Percentiles rank a stretch among this genome's conserved stretches.
Evolutionary conservation across 2,113 vertebrate species (phyloP).

Genomic region (Zingel zingel): DNA sequence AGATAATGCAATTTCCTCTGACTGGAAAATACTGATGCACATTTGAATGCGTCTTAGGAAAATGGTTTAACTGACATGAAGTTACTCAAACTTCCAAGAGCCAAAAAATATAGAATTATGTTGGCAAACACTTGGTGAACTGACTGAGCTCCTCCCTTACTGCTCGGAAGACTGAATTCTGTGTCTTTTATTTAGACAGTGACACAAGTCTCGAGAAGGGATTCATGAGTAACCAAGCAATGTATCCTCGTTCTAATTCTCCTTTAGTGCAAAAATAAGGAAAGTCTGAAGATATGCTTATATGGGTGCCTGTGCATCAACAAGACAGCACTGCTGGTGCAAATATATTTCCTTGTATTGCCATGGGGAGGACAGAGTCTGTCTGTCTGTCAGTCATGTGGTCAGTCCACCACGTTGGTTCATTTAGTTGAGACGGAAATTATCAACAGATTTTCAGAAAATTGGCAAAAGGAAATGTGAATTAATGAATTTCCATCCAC

Average conservation of each 20-base stretch:
- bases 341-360: neutral
- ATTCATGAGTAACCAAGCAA: slow-evolving; percentile 7
- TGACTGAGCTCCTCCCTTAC: neutral
- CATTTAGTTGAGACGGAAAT: too few species aligned
- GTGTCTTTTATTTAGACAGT: slow-evolving; percentile 14
- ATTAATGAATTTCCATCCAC: neutral
- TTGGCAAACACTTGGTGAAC: neutral
- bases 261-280: neutral
- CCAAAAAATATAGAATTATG: neutral
- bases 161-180: slow-evolving; percentile 7
- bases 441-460: neutral
- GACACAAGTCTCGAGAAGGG: slow-evolving; percentile 1
- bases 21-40: slow-evolving; percentile 33
- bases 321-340: neutral
- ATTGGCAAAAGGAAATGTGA: neutral
- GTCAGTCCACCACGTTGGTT: neutral
- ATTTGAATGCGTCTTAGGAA: slow-evolving; percentile 7
- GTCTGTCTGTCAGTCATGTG: neutral
- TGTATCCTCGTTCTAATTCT: slow-evolving; percentile 6
- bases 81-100: slow-evolving; percentile 12
- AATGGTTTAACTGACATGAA: slow-evolving; percentile 1
- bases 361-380: too few species aligned
- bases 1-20: slow-evolving; percentile 32
- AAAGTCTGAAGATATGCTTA: neutral
- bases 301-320: neutral